Evolutionary conservation across 2,113 vertebrate species (phyloP).

Genomic region (Carlito syrichta): DNA sequence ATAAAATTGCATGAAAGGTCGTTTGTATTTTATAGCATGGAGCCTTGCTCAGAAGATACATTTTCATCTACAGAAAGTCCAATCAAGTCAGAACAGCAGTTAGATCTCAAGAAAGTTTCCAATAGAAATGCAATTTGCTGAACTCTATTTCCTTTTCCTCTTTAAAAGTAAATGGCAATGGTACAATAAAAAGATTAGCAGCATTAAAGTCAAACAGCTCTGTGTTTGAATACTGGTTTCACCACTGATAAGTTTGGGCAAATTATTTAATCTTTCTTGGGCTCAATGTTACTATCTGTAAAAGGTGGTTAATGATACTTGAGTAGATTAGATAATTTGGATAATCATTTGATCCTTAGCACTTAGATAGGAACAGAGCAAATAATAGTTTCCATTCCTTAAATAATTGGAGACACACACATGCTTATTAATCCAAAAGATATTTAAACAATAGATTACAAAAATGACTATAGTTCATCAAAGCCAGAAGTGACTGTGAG

Average conservation of each 20-base stretch:
- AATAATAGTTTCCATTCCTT: background rate
- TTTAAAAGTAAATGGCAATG: constrained; percentile 2
- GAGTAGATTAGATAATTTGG: background rate
- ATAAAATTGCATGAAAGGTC: background rate
- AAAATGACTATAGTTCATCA: background rate
- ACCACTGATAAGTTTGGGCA: background rate
- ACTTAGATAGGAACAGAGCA: background rate
- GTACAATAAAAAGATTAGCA: background rate
- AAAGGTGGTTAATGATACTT: background rate
- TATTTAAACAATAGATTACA: background rate
- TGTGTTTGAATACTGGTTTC: background rate
- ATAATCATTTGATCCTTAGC: background rate
- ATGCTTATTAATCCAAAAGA: background rate
- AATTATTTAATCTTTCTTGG: background rate
- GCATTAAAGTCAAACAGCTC: background rate
- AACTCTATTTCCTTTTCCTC: constrained; percentile 4
- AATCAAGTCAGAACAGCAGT: background rate
- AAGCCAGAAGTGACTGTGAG: background rate
- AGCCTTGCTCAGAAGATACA: background rate
- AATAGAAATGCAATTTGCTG: background rate
- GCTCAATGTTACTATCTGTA: background rate
- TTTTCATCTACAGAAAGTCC: background rate
- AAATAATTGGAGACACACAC: background rate
- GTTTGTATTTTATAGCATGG: background rate
- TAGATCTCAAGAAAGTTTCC: background rate